phyloP scores from a whole-genome alignment of 2,113 vertebrate species.

The Protomyctophum bolini region DNA sequence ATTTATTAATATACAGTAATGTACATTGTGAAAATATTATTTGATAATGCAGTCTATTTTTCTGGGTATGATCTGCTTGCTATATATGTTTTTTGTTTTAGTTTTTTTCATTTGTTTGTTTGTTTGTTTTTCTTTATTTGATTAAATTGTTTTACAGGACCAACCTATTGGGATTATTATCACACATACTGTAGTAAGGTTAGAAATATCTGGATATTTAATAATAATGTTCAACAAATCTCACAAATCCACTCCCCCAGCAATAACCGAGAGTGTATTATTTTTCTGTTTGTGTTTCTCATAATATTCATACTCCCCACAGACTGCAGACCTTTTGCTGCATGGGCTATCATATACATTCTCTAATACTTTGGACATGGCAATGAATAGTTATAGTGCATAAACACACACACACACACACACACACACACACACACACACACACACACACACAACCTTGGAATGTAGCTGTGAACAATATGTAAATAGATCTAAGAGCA shows the following conservation, averaged over 20 bases:
- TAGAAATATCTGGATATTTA: conserved; percentile 23
- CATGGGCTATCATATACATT: not conserved
- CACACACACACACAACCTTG: conserved; percentile 34
- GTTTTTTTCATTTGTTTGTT: not conserved
- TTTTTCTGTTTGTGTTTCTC: conserved; percentile 25
- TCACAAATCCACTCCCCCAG: conserved; percentile 46
- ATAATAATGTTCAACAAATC: conserved; percentile 16
- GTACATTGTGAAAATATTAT: conserved; percentile 56
- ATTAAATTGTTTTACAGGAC: conserved; percentile 51
- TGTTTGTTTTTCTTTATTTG: conserved; percentile 16
- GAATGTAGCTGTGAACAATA: conserved; percentile 78
- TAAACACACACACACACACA: conserved; percentile 23
- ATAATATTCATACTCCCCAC: conserved; percentile 43
- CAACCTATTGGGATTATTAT: conserved; percentile 41
- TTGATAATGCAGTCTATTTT: conserved; percentile 23
- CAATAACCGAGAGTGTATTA: conserved; percentile 47
- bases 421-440: conserved; percentile 32
- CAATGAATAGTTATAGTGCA: conserved; percentile 7
- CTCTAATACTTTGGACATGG: not conserved
- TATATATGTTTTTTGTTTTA: not conserved
- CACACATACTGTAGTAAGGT: conserved; percentile 33
- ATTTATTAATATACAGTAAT: conserved; percentile 70
- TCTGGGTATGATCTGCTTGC: conserved; percentile 6
- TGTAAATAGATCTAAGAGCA: conserved; percentile 66
- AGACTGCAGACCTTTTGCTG: conserved; percentile 13